Percentiles rank a stretch among this genome's conserved stretches.
Evolutionary conservation across 1,140 invertebrate species (phyloP).

Genomic region (Ceratosolen solmsi): DNA sequence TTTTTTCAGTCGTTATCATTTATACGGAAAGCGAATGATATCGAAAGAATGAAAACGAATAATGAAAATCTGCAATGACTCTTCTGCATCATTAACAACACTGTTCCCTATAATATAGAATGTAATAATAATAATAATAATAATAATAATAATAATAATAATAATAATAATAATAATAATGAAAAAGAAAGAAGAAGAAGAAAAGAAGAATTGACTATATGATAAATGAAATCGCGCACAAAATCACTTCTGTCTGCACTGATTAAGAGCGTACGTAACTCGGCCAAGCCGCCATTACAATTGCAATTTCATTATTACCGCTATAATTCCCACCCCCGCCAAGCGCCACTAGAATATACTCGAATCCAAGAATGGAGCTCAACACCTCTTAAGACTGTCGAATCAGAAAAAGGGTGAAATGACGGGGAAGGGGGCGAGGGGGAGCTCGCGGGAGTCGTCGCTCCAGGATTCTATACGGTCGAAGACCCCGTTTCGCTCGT

Average conservation of each 20-base stretch:
- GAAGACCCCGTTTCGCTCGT: conserved; percentile 33
- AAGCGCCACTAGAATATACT: conserved; percentile 23
- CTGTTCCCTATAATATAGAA: too few species aligned
- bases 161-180: too few species aligned
- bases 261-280: background rate
- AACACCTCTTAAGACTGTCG: background rate
- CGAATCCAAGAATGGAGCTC: conserved; percentile 42
- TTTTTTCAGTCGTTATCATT: too few species aligned
- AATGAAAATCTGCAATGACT: too few species aligned
- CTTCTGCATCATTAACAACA: too few species aligned
- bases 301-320: conserved; percentile 1
- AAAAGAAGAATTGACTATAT: too few species aligned
- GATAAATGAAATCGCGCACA: background rate
- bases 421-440: background rate
- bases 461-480: conserved; percentile 44
- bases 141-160: too few species aligned
- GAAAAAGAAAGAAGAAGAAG: too few species aligned
- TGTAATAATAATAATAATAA: too few species aligned
- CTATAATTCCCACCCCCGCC: conserved; percentile 5
- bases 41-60: too few species aligned
- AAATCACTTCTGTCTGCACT: background rate
- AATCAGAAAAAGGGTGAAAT: background rate
- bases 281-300: background rate
- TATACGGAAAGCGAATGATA: too few species aligned
- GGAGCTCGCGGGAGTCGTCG: conserved; percentile 9